Base-by-base conservation (phyloP, 92 coral and sea anemone species). In the Phymanthus crucifer region DNA sequence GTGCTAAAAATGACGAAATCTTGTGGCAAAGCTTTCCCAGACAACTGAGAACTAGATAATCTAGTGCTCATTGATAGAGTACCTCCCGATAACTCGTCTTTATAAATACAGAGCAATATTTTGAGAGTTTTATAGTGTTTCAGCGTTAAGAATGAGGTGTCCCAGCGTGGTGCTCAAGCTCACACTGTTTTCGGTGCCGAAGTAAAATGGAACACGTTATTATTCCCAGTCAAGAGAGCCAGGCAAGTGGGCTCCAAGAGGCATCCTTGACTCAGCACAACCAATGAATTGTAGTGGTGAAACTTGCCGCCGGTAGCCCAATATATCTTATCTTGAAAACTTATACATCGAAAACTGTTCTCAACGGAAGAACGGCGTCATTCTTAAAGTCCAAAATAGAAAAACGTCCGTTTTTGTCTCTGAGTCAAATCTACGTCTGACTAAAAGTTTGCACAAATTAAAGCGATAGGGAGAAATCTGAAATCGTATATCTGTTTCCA, bases 311-410 rank as follows among this genome's bases (percentile, higher is more conserved):
- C 68, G 7, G 68, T 61, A 61, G 33, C 29, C 68, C 68, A 61
- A 34, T 12, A n/a, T n/a, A 61, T 21, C 68, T 61, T 61, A 61
- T 61, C 68, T 61, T 27, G 68, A 61, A 27, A 61, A 61, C 5
- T 61, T 71, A 71, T 17, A 21, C 75, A 17, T 40, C 48, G 26
- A 71, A 36, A 36, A 40, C 75, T 38, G 48, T 36, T 71, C 33
- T 23, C 52, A 71, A 10, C 75, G 75, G 75, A 71, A 71, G 75
- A 71, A 38, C 7, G 46, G 75, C 40, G 57, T 19, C 75, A 71
- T 71, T 71, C 40, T 71, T 10, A 26, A 38, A 71, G 32, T 57
- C n/a, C 32, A 45, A 21, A 26, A 14, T 9, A 24, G 16, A 1
- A 2, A 45, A 45, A 47, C 36, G 6, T 50, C 27, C 32, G 9